Percentiles rank a stretch among this genome's conserved stretches.
Evolutionary conservation across 2,888 invertebrate genomes (phyloP).

Genomic region (Rhynchonema sp.): DNA sequence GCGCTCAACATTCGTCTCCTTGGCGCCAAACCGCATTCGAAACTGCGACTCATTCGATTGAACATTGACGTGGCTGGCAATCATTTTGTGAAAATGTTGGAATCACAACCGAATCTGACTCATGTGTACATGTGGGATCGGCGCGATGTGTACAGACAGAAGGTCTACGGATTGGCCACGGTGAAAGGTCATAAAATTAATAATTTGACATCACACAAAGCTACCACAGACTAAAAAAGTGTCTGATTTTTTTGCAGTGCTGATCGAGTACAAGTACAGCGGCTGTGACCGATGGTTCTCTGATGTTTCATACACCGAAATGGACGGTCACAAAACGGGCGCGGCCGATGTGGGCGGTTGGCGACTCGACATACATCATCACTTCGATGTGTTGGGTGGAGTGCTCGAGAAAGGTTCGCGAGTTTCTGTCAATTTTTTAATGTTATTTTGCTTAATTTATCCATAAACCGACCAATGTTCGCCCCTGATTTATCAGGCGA

Average conservation of each 20-base stretch:
- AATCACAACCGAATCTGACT: conserved; percentile 72
- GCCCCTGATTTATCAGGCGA: too few species aligned
- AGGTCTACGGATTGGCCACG: conserved; percentile 86
- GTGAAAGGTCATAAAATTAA: too few species aligned
- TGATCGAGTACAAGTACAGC: conserved; percentile 80
- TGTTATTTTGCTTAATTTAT: too few species aligned
- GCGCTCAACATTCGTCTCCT: conserved; percentile 58
- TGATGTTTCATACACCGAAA: conserved; percentile 38
- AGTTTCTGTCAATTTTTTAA: too few species aligned
- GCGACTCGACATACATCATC: conserved; percentile 93
- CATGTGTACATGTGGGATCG: conserved; percentile 97
- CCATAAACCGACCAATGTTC: too few species aligned
- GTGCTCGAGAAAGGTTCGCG: conserved; percentile 11
- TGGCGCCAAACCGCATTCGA: conserved; percentile 17
- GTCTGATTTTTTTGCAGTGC: conserved; percentile 27
- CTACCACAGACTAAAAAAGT: too few species aligned
- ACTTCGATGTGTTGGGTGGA: conserved; percentile 95
- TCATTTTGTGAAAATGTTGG: conserved; percentile 70
- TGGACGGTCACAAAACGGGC: conserved; percentile 61
- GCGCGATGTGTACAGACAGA: conserved; percentile 87
- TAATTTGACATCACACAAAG: too few species aligned
- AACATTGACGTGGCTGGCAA: conserved; percentile 83
- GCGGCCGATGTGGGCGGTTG: conserved; percentile 92
- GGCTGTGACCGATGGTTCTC: conserved; percentile 57
- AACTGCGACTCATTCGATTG: conserved; percentile 69